Conservation (phyloP, 2,888 invertebrate genomes). For the Anagyrus pseudococci region DNA sequence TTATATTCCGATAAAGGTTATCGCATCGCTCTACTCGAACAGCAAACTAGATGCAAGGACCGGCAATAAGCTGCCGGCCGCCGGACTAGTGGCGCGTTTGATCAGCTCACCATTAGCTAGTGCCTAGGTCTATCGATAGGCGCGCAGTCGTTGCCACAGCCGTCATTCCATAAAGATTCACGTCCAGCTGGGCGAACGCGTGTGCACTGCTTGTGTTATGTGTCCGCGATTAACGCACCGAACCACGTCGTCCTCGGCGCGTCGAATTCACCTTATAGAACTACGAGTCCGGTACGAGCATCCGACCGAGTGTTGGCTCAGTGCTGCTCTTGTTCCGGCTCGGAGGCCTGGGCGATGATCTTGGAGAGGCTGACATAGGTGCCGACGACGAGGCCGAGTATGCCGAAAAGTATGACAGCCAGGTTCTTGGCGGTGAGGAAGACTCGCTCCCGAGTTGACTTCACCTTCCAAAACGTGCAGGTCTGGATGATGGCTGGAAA, state of each 20-base stretch:
- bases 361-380: slow-evolving; percentile 73
- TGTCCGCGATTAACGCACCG: no score
- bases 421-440: slow-evolving; percentile 70
- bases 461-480: slow-evolving; percentile 79
- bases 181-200: background rate
- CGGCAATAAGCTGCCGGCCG: background rate
- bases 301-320: background rate
- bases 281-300: background rate
- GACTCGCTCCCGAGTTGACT: slow-evolving; percentile 65
- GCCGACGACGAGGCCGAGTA: slow-evolving; percentile 73
- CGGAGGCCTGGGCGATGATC: slow-evolving; percentile 55
- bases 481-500: slow-evolving; percentile 90
- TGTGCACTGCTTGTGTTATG: background rate
- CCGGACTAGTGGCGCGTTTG: slow-evolving; percentile 24
- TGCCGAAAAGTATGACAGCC: slow-evolving; percentile 70
- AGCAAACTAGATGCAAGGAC: slow-evolving; percentile 11
- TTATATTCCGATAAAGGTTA: background rate
- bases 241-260: no score
- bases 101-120: slow-evolving; percentile 17
- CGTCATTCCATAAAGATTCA: background rate
- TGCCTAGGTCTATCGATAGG: background rate
- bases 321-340: background rate
- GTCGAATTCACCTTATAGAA: background rate
- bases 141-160: background rate
- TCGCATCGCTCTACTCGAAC: background rate